phyloP scores from a whole-genome alignment of 1,140 invertebrate genomes.

The Eubasilissa regina region DNA sequence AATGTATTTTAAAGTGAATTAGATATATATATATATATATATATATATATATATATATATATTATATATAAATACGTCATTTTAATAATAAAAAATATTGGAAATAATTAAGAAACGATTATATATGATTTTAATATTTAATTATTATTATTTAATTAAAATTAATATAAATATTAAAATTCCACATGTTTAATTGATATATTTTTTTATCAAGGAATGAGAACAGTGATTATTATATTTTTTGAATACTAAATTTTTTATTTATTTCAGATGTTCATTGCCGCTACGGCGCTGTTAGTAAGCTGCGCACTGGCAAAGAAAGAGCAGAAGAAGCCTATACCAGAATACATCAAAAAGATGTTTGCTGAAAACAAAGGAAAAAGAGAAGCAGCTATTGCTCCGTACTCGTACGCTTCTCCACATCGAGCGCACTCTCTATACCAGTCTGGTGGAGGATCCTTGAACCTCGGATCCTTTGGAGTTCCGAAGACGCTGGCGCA shows the following conservation, averaged over 20 bases:
- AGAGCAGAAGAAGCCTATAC: conserved; percentile 46
- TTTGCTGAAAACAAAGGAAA: conserved; percentile 52
- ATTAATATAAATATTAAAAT: too few species aligned
- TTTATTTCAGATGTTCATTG: conserved; percentile 40
- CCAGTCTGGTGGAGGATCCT: conserved; percentile 48
- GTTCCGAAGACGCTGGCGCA: conserved; percentile 37
- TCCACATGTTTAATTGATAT: too few species aligned
- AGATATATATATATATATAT: too few species aligned
- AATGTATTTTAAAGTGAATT: neutral
- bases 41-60: too few species aligned
- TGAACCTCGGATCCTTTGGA: conserved; percentile 53
- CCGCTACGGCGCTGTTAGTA: conserved; percentile 41
- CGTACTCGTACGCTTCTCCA: conserved; percentile 44
- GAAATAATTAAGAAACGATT: too few species aligned
- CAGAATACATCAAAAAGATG: conserved; percentile 45
- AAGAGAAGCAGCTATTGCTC: conserved; percentile 47
- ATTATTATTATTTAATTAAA: too few species aligned
- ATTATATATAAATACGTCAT: neutral
- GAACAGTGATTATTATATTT: too few species aligned
- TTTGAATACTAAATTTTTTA: neutral
- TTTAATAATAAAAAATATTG: neutral
- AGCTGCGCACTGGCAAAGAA: conserved; percentile 42
- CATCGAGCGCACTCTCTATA: conserved; percentile 43
- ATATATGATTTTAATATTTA: too few species aligned
- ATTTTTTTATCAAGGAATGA: too few species aligned